Evolutionary conservation across 2,888 invertebrate species (phyloP), one percentile per base, ranked within the genome.

Genomic region (Eupithecia abbreviata): DNA sequence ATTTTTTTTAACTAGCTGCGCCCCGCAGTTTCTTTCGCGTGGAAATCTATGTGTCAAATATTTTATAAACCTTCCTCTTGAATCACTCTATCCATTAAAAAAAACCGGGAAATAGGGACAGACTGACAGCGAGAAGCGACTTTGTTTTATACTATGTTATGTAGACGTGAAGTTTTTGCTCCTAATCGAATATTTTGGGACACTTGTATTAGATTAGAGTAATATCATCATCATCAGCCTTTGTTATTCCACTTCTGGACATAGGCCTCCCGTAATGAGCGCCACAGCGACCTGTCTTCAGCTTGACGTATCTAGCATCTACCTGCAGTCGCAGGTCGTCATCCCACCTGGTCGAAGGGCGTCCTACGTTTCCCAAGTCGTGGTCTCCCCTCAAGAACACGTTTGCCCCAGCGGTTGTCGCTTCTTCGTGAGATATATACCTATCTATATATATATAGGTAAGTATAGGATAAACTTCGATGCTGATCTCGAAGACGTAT

Each of bases 401-500:
- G 30, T 30, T 30, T 30, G 30, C 30, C 30, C 30, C 30, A 30
- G 30, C 30, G 30, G 30, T 30, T 30, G 30, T 30, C 30, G 30
- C 1, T 30, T 30, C 30, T 30, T 30, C 30, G 7, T 41, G 41
- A 13, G 13, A 65, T 4, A 41, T 13, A 4, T 58, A 18, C 9
- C n/a, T 3, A 9, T 9, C 18, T 55, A n/a, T n/a, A n/a, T 3
- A 0, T 58, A 58, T 3, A 3, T 58, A 58, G 2, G 7, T 3
- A 62, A 12, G 18, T 30, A 62, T 30, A 4, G 62, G 30, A 12
- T 62, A 12, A 10, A 62, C 62, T 55, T 18, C 18, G 18, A 58
- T 30, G 30, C 12, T 30, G 18, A 62, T 4, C 30, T 62, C 55
- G 18, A 72, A 72, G 75, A 66, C 15, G 47, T 30, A 70, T 66